A percentile compares a stretch with the other conserved stretches of the same genome.
Conservation (phyloP, 2,113 vertebrate species). For the Tapirus terrestris region DNA sequence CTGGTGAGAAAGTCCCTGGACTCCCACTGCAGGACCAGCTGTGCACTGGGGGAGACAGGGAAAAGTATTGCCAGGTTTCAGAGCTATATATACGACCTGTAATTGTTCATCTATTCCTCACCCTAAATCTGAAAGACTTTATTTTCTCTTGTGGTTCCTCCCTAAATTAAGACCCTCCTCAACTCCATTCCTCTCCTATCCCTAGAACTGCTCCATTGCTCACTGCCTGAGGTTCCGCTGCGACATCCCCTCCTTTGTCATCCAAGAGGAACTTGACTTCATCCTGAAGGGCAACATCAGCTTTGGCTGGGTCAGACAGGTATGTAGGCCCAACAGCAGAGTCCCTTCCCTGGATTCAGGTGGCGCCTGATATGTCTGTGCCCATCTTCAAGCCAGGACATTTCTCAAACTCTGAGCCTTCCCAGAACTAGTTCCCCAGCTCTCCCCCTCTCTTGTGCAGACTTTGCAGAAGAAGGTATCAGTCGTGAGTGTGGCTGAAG, state of each 20-base stretch:
- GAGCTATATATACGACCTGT: background rate
- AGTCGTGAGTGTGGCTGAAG: constrained; percentile 84
- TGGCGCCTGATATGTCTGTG: background rate
- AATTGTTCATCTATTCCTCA: background rate
- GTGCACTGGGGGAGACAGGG: background rate
- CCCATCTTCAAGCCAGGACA: background rate
- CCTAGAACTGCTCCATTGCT: constrained; percentile 88
- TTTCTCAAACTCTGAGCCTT: background rate
- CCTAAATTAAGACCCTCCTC: background rate
- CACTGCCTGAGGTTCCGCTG: constrained; percentile 85
- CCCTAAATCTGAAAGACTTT: background rate
- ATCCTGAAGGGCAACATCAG: constrained; percentile 86
- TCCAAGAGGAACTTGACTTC: constrained; percentile 76
- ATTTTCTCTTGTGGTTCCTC: background rate
- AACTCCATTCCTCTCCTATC: background rate
- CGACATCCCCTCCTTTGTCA: constrained; percentile 65
- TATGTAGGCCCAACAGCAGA: constrained; percentile 52
- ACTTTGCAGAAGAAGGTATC: constrained; percentile 72
- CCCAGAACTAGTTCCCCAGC: background rate
- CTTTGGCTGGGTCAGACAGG: constrained; percentile 89
- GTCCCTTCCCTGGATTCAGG: background rate
- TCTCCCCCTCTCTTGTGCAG: constrained; percentile 53
- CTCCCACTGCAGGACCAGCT: background rate
- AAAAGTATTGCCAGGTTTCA: background rate
- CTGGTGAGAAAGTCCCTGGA: constrained; percentile 67